Percentiles rank a stretch among this genome's conserved stretches.
phyloP scores from a whole-genome alignment of 1,140 invertebrate genomes.

The Coptotermes formosanus region DNA sequence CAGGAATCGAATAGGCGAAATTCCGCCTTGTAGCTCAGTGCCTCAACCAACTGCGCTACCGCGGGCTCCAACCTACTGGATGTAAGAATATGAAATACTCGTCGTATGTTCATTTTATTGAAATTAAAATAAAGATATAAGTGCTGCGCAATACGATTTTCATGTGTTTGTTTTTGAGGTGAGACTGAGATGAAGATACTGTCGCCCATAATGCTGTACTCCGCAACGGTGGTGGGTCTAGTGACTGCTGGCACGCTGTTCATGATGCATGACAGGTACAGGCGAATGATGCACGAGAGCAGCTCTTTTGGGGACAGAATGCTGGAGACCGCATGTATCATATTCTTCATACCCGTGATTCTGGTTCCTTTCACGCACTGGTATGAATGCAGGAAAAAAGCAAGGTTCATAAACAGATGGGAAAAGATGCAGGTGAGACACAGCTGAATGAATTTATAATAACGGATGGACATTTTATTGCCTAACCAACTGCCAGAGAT shows the following conservation, averaged over 20 bases:
- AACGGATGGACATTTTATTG: too few relatives aligned
- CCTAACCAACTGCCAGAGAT: too few relatives aligned
- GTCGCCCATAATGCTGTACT: not conserved
- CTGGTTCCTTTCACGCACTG: not conserved
- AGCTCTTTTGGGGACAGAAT: not conserved
- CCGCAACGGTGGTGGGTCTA: not conserved
- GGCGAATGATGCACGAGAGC: not conserved
- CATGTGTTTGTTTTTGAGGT: not conserved
- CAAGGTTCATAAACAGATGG: not conserved
- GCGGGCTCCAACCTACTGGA: too few relatives aligned
- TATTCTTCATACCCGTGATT: not conserved
- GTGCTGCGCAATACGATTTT: not conserved
- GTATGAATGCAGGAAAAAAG: not conserved
- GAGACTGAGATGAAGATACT: not conserved
- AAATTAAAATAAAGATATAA: too few relatives aligned
- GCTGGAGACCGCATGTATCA: not conserved
- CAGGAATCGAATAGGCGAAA: too few relatives aligned
- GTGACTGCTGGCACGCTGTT: not conserved
- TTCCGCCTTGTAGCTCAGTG: too few relatives aligned
- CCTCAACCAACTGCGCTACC: too few relatives aligned
- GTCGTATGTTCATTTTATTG: too few relatives aligned
- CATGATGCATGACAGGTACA: not conserved
- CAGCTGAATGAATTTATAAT: too few relatives aligned
- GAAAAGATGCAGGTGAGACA: not conserved
- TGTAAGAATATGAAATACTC: too few relatives aligned